Conservation (phyloP, 2,113 vertebrate genomes). For the Tichodroma muraria region DNA sequence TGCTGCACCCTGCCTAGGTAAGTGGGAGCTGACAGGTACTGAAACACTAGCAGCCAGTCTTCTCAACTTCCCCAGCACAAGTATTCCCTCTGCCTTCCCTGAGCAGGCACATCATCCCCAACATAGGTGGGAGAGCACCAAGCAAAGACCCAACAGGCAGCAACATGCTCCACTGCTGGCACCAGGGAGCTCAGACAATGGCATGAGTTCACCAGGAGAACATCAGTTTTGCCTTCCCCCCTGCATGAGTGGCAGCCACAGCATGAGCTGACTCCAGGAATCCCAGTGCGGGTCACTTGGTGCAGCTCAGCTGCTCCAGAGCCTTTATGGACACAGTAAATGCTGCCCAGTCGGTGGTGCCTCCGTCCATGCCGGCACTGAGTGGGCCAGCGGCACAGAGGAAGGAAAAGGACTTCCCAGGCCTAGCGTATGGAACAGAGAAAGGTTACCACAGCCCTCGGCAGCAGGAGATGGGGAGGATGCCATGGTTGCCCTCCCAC, state of each 20-base stretch:
- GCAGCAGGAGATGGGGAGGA: not conserved
- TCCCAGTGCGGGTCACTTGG: not conserved
- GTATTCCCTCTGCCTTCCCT: not conserved
- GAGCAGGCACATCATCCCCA: not conserved
- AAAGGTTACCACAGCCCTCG: not conserved
- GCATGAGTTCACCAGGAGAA: not conserved
- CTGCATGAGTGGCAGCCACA: not conserved
- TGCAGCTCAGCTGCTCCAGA: not conserved
- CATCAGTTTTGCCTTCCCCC: not conserved
- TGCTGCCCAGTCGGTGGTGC: rapidly evolving
- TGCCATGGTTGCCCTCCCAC: not conserved
- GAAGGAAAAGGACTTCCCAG: not conserved
- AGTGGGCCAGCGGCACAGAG: rapidly evolving
- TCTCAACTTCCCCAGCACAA: not conserved
- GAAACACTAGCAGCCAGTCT: not conserved
- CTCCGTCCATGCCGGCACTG: rapidly evolving
- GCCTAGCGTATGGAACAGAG: not conserved
- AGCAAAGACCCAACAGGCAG: not conserved
- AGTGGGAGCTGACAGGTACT: not conserved
- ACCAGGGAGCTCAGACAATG: rapidly evolving
- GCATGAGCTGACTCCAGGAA: not conserved
- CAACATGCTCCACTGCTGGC: rapidly evolving
- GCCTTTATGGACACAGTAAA: not conserved
- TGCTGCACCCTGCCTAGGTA: not conserved
- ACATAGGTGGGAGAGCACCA: rapidly evolving